phyloP scores from a whole-genome alignment of 2,113 vertebrate species.

The Aldabrachelys gigantea region DNA sequence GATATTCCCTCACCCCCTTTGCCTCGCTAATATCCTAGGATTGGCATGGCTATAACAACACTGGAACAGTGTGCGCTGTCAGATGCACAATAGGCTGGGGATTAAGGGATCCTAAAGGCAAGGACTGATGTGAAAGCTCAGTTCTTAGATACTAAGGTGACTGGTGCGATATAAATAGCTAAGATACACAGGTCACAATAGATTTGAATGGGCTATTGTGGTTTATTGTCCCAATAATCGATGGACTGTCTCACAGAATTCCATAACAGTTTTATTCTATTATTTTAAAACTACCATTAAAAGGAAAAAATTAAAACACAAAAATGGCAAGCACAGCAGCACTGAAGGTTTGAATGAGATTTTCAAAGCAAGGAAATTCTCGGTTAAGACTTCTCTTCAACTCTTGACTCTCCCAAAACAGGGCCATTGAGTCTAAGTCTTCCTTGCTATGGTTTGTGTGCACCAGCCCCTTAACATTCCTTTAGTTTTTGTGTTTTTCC shows the following conservation, averaged over 20 bases:
- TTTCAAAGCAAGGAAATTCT: not conserved
- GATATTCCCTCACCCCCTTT: not conserved
- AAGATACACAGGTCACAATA: not conserved
- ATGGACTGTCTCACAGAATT: not conserved
- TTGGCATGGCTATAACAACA: not conserved
- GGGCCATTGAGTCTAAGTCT: not conserved
- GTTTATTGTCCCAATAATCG: not conserved
- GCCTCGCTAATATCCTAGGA: not conserved
- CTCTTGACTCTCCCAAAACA: not conserved
- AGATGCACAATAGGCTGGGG: not conserved
- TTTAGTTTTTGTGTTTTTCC: not conserved
- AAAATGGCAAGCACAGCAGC: not conserved
- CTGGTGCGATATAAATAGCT: not conserved
- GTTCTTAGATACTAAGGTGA: accelerated
- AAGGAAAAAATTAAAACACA: not conserved
- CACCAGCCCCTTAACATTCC: not conserved
- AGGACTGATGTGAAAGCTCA: accelerated
- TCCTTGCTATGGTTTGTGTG: not conserved
- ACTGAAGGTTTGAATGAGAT: accelerated
- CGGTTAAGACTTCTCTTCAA: not conserved
- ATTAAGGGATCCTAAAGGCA: not conserved
- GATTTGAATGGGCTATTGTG: not conserved
- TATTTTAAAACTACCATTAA: accelerated
- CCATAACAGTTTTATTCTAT: accelerated
- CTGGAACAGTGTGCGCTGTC: not conserved